phyloP scores from a whole-genome alignment of 2,888 invertebrate genomes.

The Theristus sp. region DNA sequence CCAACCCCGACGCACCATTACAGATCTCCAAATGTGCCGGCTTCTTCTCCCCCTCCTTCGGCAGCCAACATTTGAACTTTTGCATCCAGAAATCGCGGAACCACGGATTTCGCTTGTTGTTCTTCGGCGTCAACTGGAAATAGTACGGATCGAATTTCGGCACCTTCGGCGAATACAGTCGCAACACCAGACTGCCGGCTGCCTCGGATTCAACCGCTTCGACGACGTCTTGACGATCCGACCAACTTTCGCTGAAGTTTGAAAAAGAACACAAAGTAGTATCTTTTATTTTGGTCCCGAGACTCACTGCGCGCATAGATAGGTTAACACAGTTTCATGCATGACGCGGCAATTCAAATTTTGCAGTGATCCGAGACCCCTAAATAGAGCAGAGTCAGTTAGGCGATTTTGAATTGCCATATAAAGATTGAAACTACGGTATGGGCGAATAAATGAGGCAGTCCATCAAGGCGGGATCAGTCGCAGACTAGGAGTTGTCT shows the following conservation, averaged over 20 bases:
- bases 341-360: too few species aligned
- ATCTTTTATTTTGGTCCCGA: too few species aligned
- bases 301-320: too few species aligned
- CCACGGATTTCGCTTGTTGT: conserved; percentile 49
- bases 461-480: too few species aligned
- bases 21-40: too few species aligned
- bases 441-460: too few species aligned
- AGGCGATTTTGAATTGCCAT: too few species aligned
- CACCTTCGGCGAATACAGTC: conserved; percentile 53
- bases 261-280: too few species aligned
- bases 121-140: conserved; percentile 41
- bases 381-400: background rate
- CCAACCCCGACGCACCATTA: too few species aligned
- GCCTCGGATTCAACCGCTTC: conserved; percentile 46
- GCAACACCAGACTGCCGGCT: conserved; percentile 50
- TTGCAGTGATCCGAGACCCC: background rate
- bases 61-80: conserved; percentile 43
- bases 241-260: conserved; percentile 17
- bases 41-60: conserved; percentile 13
- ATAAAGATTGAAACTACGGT: too few species aligned
- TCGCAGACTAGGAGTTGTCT: too few species aligned
- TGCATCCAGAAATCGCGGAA: conserved; percentile 59
- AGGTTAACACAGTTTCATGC: background rate
- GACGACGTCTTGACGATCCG: conserved; percentile 44
- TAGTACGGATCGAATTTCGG: conserved; percentile 30